phyloP scores from a whole-genome alignment of 2,113 vertebrate genomes.

The Mesembrinibis cayennensis region DNA sequence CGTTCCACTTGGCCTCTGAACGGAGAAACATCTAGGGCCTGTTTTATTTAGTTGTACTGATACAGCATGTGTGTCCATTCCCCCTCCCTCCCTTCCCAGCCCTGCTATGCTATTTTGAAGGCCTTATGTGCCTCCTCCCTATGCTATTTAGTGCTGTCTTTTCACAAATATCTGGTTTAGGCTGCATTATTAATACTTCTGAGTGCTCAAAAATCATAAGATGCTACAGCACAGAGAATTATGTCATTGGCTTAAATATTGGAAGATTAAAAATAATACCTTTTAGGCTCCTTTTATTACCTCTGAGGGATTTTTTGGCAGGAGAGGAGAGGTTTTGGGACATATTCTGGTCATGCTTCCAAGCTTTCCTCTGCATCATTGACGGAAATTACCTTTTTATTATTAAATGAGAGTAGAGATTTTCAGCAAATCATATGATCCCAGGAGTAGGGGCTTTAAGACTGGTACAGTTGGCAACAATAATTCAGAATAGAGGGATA shows the following conservation, averaged over 20 bases:
- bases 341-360: slow-evolving; percentile 62
- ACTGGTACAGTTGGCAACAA: slow-evolving; percentile 19
- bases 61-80: background rate
- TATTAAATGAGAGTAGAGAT: slow-evolving; percentile 60
- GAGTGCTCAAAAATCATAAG: slow-evolving; percentile 44
- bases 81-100: background rate
- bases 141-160: background rate
- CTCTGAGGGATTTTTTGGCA: slow-evolving; percentile 62
- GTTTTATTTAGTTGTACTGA: background rate
- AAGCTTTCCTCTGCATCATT: slow-evolving; percentile 61
- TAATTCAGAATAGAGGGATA: slow-evolving; percentile 2
- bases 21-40: background rate
- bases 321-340: slow-evolving; percentile 54
- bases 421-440: slow-evolving; percentile 49
- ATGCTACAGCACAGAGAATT: slow-evolving; percentile 38
- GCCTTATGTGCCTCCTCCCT: background rate
- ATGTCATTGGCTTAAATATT: slow-evolving; percentile 52
- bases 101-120: background rate
- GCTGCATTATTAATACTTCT: slow-evolving; percentile 41
- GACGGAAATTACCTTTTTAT: slow-evolving; percentile 67
- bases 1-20: background rate
- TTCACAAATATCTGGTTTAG: slow-evolving; percentile 39
- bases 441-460: slow-evolving; percentile 42
- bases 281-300: slow-evolving; percentile 62
- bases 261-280: slow-evolving; percentile 64